These are phyloP conservation scores for Limosa lapponica DNA, from an alignment of 2,797 vertebrate species.

Conservation along the genomic window DNA sequence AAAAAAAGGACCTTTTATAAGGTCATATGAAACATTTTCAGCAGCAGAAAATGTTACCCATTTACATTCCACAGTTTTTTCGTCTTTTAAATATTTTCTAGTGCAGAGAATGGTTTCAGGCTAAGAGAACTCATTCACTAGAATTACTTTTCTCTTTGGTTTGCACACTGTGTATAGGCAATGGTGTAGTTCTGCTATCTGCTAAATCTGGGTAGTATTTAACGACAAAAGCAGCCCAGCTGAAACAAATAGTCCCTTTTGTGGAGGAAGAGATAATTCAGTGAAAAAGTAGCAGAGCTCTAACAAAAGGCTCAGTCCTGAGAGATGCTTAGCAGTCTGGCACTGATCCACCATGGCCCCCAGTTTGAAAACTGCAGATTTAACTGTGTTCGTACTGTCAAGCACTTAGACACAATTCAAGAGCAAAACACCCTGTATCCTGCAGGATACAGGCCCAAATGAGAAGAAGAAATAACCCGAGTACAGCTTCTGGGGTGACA, in stretches of 20 bases:
- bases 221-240: not conserved
- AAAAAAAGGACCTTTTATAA: conserved; percentile 47
- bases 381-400: not conserved
- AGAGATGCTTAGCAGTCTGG: not conserved
- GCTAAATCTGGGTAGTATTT: not conserved
- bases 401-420: not conserved
- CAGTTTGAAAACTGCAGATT: not conserved
- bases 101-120: conserved; percentile 15
- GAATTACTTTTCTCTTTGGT: conserved; percentile 17
- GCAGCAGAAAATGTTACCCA: conserved; percentile 14
- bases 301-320: not conserved
- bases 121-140: not conserved
- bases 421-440: not conserved
- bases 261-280: not conserved
- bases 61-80: conserved; percentile 16
- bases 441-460: not conserved
- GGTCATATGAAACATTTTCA: conserved; percentile 40
- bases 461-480: not conserved
- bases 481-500: not conserved
- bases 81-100: conserved; percentile 12
- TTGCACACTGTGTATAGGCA: not conserved
- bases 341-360: not conserved
- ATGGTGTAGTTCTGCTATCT: conserved; percentile 14
- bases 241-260: not conserved
- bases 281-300: not conserved